Base-by-base conservation (phyloP, 2,113 vertebrate species). In the Myrmecophaga tridactyla region DNA sequence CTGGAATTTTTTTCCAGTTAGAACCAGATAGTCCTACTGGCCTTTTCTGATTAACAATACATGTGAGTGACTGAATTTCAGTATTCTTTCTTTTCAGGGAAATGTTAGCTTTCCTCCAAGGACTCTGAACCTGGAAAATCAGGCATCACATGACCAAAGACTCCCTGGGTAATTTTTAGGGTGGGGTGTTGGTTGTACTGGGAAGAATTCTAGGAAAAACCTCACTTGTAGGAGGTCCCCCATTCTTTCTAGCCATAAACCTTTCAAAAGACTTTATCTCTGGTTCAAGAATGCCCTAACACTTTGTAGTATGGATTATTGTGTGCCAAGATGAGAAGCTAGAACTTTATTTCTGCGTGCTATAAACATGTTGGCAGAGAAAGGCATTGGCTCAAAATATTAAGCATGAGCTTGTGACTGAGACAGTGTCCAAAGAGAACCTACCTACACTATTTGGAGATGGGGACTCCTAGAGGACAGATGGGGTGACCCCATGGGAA, bases 271-370 rank as follows among this genome's bases (percentile, higher is more conserved):
- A 23, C 39, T 83, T 62, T 77, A 23, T 72, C 21, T 41, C 43
- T 70, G 7, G 5, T 4, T 43, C 48, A 70, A 48, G 27, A 73
- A 23, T 48, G 17, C 56, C 31, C 1, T n/a, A 51, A 51, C 10
- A 13, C 48, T 51, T 51, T 51, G 48, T 51, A 13, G 36, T 29
- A 21, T 18, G 43, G 58, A 56, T 39, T 23, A 29, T 4, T 29
- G 23, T 34, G 51, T 46, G 12, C n/a, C 34, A 86, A 48, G 58
- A 31, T 56, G 25, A 13, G 25, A 21, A 76, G 31, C 51, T 34
- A 96, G 29, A 80, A 82, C 10, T 27, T 92, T n/a, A 93, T 56
- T 67, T 31, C n/a, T 39, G 27, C 56, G 94, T 83, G 60, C 39
- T 27, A 29, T 23, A 72, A 48, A 48, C 7, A 7, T 36, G 18